A percentile compares a stretch with the other conserved stretches of the same genome.
phyloP scores from a whole-genome alignment of 2,888 invertebrate genomes.

The Leucophenga montana region DNA sequence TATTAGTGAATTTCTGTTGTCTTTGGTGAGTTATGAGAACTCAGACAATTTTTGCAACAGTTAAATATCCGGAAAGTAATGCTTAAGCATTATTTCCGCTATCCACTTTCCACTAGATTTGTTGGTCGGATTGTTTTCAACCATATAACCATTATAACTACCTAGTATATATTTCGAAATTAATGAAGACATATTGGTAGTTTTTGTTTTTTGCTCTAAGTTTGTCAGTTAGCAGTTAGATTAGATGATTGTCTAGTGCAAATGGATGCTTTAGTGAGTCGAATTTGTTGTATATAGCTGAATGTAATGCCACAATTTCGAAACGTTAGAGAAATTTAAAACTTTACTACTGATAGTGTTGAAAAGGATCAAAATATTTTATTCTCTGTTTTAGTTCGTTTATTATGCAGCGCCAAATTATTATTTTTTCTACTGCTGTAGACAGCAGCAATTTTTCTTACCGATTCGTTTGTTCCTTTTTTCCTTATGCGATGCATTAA shows the following conservation, averaged over 20 bases:
- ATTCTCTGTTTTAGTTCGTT: not conserved
- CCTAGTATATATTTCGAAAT: conserved; percentile 53
- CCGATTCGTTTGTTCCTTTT: conserved; percentile 28
- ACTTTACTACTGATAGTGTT: not conserved
- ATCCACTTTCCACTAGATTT: not conserved
- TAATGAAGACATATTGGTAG: conserved; percentile 63
- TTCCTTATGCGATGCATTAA: conserved; percentile 30
- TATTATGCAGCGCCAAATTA: conserved; percentile 38
- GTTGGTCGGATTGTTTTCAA: too few species aligned
- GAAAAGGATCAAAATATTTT: conserved; percentile 13
- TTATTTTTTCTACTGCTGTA: conserved; percentile 53
- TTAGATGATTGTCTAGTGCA: not conserved
- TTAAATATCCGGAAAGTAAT: too few species aligned
- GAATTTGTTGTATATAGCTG: not conserved
- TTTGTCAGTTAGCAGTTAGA: too few species aligned
- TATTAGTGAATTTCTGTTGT: too few species aligned
- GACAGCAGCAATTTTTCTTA: conserved; percentile 58
- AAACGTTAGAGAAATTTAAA: not conserved
- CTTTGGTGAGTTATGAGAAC: too few species aligned
- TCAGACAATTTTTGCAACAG: conserved; percentile 22
- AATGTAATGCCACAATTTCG: conserved; percentile 28
- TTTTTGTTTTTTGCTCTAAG: conserved; percentile 27
- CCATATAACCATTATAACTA: too few species aligned
- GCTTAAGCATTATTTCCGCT: conserved; percentile 36
- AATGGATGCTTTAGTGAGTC: conserved; percentile 33